Base-by-base conservation (phyloP, 2,113 vertebrate genomes). In the Gobius niger region DNA sequence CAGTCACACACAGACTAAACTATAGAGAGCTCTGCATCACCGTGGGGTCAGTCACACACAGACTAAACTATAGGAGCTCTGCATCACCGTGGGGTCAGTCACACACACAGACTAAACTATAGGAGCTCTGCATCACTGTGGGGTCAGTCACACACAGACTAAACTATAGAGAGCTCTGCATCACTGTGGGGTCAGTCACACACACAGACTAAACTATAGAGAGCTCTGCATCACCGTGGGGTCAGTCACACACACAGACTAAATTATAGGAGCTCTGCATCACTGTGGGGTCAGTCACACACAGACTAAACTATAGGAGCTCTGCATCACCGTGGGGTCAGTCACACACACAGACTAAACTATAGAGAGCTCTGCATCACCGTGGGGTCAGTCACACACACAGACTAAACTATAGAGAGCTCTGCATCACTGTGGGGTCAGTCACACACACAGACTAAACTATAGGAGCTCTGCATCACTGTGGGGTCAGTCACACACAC, bases 211-310 rank as follows among this genome's bases (percentile, higher is more conserved):
- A n/a, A n/a, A n/a, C n/a, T n/a, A n/a, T n/a, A 86, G 96, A 15
- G 97, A 99, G 90, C 96, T 96, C 14, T 98, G 97, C 89, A 95
- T 98, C 84, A 98, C 96, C 47, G 94, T 98, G 66, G 96, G 96
- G 97, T 98, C 95, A 91, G 49, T 0, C 9, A 4, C 14, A 61
- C 16, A 7, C n/a, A 41, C n/a, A n/a, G n/a, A n/a, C n/a, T n/a
- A n/a, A n/a, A n/a, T n/a, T n/a, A n/a, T n/a, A n/a, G n/a, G 97
- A 99, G 90, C 96, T 96, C 14, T 98, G 97, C 89, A 95, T 98
- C 84, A 98, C 96, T 47, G 94, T 98, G 66, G 96, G 96, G 97
- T 98, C 95, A 91, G 49, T 0, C 9, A 4, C 14, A 61, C 16
- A 7, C n/a, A 41, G n/a, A n/a, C n/a, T n/a, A n/a, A n/a, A n/a